Conservation (phyloP, 2,797 vertebrate species). For the Lagorchestes hirsutus region DNA sequence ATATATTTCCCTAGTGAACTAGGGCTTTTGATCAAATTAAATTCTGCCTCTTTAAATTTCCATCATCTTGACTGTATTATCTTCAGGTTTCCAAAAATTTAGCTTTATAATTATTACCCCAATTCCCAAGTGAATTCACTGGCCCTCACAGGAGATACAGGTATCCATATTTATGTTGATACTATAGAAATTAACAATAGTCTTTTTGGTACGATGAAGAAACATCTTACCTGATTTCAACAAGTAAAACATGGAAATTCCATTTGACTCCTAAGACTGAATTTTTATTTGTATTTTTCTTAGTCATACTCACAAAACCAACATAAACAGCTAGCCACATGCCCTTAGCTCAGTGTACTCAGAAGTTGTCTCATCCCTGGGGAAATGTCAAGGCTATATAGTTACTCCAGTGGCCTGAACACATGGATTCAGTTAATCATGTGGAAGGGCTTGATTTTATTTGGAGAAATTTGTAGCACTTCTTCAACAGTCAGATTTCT, state of each 20-base stretch:
- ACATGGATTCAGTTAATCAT: not conserved
- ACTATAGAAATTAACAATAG: not conserved
- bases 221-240: not conserved
- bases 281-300: not conserved
- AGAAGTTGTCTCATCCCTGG: not conserved
- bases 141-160: not conserved
- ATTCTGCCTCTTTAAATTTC: not conserved
- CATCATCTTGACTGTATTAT: not conserved
- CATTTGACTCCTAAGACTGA: not conserved
- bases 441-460: not conserved
- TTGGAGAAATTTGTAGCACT: not conserved
- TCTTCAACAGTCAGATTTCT: not conserved
- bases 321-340: not conserved
- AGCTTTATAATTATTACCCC: not conserved
- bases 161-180: not conserved
- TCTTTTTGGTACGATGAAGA: not conserved
- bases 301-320: not conserved
- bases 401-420: not conserved
- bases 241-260: not conserved
- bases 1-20: not conserved
- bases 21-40: not conserved
- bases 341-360: not conserved
- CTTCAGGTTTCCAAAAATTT: not conserved
- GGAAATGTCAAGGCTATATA: not conserved
- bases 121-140: not conserved